A percentile compares a stretch with the other conserved stretches of the same genome.
These are phyloP conservation scores for Aptenodytes patagonicus DNA, from an alignment of 2,113 vertebrate genomes.

Conservation along the genomic window DNA sequence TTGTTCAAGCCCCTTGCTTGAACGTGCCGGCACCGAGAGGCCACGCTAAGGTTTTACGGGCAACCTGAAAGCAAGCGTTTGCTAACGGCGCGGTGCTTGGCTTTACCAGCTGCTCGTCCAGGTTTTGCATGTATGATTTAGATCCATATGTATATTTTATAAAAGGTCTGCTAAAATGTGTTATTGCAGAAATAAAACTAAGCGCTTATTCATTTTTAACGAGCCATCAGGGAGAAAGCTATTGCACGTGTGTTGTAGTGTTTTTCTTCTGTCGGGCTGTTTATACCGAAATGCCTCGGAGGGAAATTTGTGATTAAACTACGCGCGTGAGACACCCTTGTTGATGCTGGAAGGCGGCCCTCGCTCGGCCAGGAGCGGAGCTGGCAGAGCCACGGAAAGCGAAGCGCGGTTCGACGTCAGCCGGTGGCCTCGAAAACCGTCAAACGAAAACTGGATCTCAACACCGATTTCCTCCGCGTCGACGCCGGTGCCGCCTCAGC, in stretches of 20 bases:
- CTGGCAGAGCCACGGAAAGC: not conserved
- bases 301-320: not conserved
- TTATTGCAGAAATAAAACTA: not conserved
- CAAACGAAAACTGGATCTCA: not conserved
- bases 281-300: not conserved
- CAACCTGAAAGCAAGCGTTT: not conserved
- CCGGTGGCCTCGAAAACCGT: not conserved
- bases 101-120: not conserved
- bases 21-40: not conserved
- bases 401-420: not conserved
- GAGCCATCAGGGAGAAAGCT: not conserved
- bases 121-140: not conserved
- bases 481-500: not conserved
- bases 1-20: not conserved
- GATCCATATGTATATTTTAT: not conserved
- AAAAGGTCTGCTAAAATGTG: not conserved
- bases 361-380: not conserved
- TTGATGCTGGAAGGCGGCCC: not conserved
- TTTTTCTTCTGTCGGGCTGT: not conserved
- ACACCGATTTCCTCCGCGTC: not conserved
- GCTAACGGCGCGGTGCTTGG: fast-evolving
- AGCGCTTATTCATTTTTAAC: not conserved
- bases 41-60: fast-evolving
- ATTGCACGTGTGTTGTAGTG: not conserved
- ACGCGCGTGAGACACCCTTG: not conserved